Conservation (phyloP, 2,113 vertebrate species). For the Enhydra lutris region DNA sequence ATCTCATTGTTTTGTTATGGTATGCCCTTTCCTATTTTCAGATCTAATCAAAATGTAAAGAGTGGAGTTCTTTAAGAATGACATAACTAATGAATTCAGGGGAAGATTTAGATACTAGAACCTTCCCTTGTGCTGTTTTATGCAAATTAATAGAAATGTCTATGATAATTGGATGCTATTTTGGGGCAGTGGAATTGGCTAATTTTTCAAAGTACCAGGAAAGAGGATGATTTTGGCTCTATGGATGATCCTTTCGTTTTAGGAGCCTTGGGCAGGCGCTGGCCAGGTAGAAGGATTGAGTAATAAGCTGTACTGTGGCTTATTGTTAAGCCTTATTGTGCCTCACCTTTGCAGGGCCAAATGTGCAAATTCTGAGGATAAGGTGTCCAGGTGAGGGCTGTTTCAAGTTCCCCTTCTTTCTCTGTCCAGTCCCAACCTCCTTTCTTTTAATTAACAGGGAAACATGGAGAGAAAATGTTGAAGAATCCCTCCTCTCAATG, state of each 20-base stretch:
- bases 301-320: neutral
- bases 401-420: neutral
- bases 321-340: neutral
- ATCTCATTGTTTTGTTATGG: neutral
- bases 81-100: neutral
- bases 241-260: neutral
- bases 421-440: neutral
- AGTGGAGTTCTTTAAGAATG: neutral
- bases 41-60: neutral
- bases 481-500: neutral
- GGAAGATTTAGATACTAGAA: neutral
- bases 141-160: slow-evolving; percentile 3
- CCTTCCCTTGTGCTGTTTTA: neutral
- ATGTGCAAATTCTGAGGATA: neutral
- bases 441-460: neutral
- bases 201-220: slow-evolving; percentile 17
- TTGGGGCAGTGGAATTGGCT: neutral
- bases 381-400: neutral
- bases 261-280: neutral
- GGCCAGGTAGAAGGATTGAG: neutral
- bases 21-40: neutral
- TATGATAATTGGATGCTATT: neutral
- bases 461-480: neutral
- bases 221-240: neutral
- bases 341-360: neutral